A percentile compares a stretch with the other conserved stretches of the same genome.
Evolutionary conservation across 2,113 vertebrate species (phyloP).

Genomic region (Narcine bancroftii): DNA sequence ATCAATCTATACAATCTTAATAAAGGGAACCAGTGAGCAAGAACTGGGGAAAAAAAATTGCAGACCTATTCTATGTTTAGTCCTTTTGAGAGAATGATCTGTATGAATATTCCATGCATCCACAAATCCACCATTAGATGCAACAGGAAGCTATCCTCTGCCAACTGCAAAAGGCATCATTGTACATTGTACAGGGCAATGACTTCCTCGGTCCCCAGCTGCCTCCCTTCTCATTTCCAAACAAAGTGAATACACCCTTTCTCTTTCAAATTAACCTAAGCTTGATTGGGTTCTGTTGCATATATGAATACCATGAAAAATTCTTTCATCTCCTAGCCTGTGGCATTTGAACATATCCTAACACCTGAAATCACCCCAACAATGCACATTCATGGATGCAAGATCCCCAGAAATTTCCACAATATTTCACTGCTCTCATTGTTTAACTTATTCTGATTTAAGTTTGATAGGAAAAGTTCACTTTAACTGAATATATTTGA

Average conservation of each 20-base stretch:
- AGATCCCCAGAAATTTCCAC: neutral
- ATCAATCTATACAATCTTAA: no score
- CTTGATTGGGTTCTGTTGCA: neutral
- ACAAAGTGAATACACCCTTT: neutral
- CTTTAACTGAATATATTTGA: neutral
- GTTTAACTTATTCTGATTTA: neutral
- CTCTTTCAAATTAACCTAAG: neutral
- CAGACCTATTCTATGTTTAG: neutral
- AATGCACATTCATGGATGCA: neutral
- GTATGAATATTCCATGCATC: neutral
- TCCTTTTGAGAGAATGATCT: neutral
- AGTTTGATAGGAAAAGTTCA: neutral
- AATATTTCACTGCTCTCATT: neutral
- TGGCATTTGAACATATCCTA: neutral
- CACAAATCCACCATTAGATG: neutral
- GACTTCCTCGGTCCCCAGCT: neutral
- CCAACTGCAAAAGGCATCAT: neutral
- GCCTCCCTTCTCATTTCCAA: neutral
- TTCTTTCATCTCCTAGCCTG: neutral
- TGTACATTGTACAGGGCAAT: neutral
- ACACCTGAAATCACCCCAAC: neutral
- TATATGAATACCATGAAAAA: neutral
- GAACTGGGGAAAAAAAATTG: neutral
- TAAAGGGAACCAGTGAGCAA: neutral
- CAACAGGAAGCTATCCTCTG: neutral